These are phyloP conservation scores for Molothrus ater DNA, from an alignment of 2,797 vertebrate genomes.

Conservation along the genomic window DNA sequence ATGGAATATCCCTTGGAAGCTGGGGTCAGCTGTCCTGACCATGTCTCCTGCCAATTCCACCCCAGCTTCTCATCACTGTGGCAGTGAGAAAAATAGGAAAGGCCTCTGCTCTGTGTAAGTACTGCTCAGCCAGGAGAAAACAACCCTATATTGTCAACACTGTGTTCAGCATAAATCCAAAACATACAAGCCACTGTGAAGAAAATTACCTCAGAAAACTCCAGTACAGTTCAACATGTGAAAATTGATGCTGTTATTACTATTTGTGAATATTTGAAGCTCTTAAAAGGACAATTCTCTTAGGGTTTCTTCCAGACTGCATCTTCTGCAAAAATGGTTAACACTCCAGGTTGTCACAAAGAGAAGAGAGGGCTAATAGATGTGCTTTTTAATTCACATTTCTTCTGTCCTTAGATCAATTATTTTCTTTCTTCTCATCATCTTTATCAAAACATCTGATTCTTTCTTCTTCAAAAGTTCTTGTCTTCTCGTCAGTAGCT, in stretches of 20 bases:
- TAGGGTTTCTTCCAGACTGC: neutral
- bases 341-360: neutral
- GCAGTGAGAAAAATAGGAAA: neutral
- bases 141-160: neutral
- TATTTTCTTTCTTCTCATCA: neutral
- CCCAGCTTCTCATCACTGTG: neutral
- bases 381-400: neutral
- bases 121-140: neutral
- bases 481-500: neutral
- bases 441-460: neutral
- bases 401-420: neutral
- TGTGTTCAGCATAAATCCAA: neutral
- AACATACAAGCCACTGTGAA: neutral
- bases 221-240: neutral
- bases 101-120: neutral
- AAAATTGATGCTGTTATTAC: neutral
- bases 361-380: neutral
- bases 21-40: neutral
- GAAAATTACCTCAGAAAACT: neutral
- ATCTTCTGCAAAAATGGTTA: neutral
- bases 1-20: neutral
- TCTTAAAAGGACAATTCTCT: neutral
- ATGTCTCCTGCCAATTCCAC: neutral
- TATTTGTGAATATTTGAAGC: neutral
- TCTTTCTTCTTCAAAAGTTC: neutral